These are phyloP conservation scores for Rhyacichthys aspro DNA, from an alignment of 2,797 vertebrate genomes.

Conservation along the genomic window DNA sequence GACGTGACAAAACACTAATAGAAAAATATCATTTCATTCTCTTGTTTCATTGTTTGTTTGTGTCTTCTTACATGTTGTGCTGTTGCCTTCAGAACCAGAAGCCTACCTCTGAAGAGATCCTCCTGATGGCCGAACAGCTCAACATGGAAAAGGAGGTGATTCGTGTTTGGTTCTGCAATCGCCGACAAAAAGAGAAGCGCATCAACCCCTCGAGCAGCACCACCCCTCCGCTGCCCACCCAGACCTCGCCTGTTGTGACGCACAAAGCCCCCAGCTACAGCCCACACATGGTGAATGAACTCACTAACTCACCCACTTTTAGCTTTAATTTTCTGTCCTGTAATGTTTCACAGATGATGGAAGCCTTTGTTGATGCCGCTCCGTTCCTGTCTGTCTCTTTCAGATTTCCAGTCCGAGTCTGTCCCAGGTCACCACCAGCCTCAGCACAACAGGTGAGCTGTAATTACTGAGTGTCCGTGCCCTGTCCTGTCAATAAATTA, in stretches of 20 bases:
- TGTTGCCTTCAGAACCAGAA: constrained; percentile 86
- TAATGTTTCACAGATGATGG: background rate
- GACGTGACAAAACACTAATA: no score
- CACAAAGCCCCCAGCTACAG: constrained; percentile 87
- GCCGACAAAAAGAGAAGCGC: constrained; percentile 92
- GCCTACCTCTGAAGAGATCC: constrained; percentile 94
- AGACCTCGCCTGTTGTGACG: constrained; percentile 68
- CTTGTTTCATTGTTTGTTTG: background rate
- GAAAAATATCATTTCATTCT: background rate
- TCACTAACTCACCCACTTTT: background rate
- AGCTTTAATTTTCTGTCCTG: background rate
- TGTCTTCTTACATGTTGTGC: background rate
- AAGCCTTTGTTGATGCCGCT: constrained; percentile 19
- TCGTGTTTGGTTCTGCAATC: constrained; percentile 95
- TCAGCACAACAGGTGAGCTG: constrained; percentile 90
- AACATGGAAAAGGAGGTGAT: constrained; percentile 97
- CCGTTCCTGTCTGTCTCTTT: background rate
- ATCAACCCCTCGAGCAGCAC: constrained; percentile 89
- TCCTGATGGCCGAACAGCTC: constrained; percentile 91
- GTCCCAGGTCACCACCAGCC: constrained; percentile 87
- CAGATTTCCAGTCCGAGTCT: constrained; percentile 81
- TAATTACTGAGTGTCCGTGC: constrained; percentile 35
- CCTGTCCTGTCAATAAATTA: constrained; percentile 44
- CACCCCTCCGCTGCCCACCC: constrained; percentile 86
- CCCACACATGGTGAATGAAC: constrained; percentile 83